A percentile compares a stretch with the other conserved stretches of the same genome.
Evolutionary conservation across 2,113 vertebrate species (phyloP).

Genomic region (Eleginops maclovinus): DNA sequence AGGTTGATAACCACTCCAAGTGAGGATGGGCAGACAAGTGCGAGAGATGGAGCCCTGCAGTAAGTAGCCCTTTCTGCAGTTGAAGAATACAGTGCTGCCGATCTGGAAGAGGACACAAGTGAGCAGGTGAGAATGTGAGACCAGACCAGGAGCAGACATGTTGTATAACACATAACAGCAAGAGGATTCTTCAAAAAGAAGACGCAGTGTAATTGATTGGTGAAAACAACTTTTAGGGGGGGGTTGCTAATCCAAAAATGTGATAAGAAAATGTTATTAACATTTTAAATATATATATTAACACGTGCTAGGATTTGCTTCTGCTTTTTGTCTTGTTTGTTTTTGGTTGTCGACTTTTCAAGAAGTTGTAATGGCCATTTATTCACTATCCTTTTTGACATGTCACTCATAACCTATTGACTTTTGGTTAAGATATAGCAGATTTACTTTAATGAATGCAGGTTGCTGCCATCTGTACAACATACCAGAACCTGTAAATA

Average conservation of each 20-base stretch:
- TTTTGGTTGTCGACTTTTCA: too few relatives aligned
- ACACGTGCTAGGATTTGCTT: too few relatives aligned
- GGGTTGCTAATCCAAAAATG: neutral
- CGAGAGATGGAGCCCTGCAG: slow-evolving; percentile 96
- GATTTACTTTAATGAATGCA: neutral
- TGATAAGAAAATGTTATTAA: neutral
- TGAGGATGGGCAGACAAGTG: slow-evolving; percentile 96
- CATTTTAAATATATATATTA: neutral
- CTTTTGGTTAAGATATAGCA: neutral
- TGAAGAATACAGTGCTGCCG: slow-evolving; percentile 91
- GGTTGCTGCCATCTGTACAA: neutral
- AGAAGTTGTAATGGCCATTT: neutral
- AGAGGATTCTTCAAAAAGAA: neutral
- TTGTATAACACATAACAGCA: neutral
- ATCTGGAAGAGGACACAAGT: slow-evolving; percentile 75
- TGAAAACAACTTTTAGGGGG: neutral
- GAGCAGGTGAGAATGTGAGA: neutral
- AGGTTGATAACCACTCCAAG: slow-evolving; percentile 94
- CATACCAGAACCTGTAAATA: neutral
- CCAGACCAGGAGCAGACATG: neutral
- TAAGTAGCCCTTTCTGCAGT: slow-evolving; percentile 95
- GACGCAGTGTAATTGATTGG: neutral
- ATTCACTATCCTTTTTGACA: neutral
- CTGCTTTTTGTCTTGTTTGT: too few relatives aligned
- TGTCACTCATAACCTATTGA: neutral